Evolutionary conservation across 2,888 invertebrate genomes (phyloP).

Genomic region (Brassicogethes aeneus): DNA sequence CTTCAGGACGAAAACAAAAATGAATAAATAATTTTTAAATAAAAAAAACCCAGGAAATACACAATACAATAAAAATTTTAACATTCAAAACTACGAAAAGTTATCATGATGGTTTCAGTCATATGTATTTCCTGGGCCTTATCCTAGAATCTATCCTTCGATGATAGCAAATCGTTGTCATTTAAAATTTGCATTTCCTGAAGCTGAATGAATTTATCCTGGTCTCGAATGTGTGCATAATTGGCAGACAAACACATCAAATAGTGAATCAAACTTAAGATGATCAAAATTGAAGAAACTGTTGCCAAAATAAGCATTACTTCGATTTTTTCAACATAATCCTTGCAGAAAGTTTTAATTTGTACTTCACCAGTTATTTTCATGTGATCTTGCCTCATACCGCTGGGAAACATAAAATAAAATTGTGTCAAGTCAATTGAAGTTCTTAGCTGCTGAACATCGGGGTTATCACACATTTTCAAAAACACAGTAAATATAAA

Average conservation of each 20-base stretch:
- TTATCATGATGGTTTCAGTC: too few relatives aligned
- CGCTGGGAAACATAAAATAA: slow-evolving; percentile 76
- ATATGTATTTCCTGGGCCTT: slow-evolving; percentile 56
- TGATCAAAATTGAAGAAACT: slow-evolving; percentile 73
- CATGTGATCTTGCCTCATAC: slow-evolving; percentile 68
- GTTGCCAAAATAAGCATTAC: slow-evolving; percentile 85
- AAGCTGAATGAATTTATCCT: slow-evolving; percentile 87
- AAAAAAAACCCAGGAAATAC: too few relatives aligned
- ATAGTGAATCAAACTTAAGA: slow-evolving; percentile 82
- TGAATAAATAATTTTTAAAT: too few relatives aligned
- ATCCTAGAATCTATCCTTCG: slow-evolving; percentile 86
- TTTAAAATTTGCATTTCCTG: slow-evolving; percentile 80
- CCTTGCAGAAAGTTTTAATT: slow-evolving; percentile 82
- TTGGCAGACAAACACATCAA: slow-evolving; percentile 92
- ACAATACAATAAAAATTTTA: too few relatives aligned
- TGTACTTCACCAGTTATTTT: slow-evolving; percentile 72
- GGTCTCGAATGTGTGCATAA: slow-evolving; percentile 90
- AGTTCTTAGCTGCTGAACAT: slow-evolving; percentile 56
- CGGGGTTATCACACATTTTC: slow-evolving; percentile 71
- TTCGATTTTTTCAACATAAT: slow-evolving; percentile 85
- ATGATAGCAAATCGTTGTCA: slow-evolving; percentile 62
- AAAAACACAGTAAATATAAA: slow-evolving; percentile 81
- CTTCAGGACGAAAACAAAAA: too few relatives aligned
- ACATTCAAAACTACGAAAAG: too few relatives aligned
- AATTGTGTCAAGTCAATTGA: slow-evolving; percentile 88